phyloP scores from a whole-genome alignment of 2,888 invertebrate genomes.

The Meandrusa payeni region DNA sequence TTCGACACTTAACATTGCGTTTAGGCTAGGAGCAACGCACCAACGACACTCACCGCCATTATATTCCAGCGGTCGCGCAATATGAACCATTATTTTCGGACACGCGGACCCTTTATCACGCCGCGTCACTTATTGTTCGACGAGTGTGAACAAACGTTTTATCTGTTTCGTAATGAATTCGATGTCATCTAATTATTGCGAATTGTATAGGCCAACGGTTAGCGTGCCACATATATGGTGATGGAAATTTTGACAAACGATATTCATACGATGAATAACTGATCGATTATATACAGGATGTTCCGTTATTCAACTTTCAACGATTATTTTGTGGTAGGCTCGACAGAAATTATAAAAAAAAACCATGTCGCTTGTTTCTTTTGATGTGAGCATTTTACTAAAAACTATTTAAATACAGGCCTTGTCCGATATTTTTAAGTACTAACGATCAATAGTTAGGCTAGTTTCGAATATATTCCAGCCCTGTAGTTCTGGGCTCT shows the following conservation, averaged over 20 bases:
- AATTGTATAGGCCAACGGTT: constrained; percentile 11
- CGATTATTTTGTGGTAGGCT: too few relatives aligned
- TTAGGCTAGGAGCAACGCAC: constrained; percentile 43
- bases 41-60: constrained; percentile 23
- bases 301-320: too few relatives aligned
- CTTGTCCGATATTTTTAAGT: too few relatives aligned
- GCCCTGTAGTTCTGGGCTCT: too few relatives aligned
- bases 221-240: constrained; percentile 4
- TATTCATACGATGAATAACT: too few relatives aligned
- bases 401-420: too few relatives aligned
- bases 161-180: constrained; percentile 12
- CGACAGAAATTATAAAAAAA: too few relatives aligned
- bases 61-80: constrained; percentile 25
- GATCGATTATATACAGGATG: too few relatives aligned
- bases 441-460: too few relatives aligned
- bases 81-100: constrained; percentile 21
- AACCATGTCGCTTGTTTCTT: too few relatives aligned
- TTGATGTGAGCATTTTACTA: too few relatives aligned
- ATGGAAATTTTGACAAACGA: constrained; percentile 6
- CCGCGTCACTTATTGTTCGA: constrained; percentile 22
- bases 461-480: too few relatives aligned
- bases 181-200: constrained; percentile 4
- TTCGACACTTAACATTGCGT: constrained; percentile 32
- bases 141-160: constrained; percentile 28
- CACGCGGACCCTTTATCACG: constrained; percentile 4